A percentile compares a stretch with the other conserved stretches of the same genome.
These are phyloP conservation scores for Connochaetes taurinus DNA, from an alignment of 2,113 vertebrate genomes.

Conservation along the genomic window DNA sequence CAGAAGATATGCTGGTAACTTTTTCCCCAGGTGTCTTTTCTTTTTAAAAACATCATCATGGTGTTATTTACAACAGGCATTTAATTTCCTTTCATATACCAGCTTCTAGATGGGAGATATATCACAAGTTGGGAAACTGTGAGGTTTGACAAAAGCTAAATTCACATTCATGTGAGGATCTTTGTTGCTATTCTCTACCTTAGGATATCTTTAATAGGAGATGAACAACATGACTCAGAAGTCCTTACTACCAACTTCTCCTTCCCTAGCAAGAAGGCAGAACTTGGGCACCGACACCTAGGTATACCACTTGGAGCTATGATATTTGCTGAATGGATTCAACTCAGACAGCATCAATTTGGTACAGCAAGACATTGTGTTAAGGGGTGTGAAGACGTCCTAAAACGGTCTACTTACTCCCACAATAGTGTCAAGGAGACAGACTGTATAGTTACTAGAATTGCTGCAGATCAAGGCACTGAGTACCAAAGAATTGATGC, in stretches of 20 bases:
- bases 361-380: neutral
- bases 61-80: neutral
- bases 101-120: neutral
- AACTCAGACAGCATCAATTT: neutral
- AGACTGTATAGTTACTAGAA: neutral
- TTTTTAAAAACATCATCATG: neutral
- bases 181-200: neutral
- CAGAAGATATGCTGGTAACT: neutral
- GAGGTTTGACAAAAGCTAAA: neutral
- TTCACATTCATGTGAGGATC: neutral
- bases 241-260: neutral
- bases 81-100: neutral
- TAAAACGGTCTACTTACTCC: neutral
- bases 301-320: neutral
- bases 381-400: neutral
- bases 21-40: neutral
- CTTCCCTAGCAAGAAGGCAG: neutral
- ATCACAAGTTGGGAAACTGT: neutral
- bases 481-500: neutral
- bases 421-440: neutral
- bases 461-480: neutral
- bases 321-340: neutral
- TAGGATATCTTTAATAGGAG: neutral
- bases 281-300: neutral
- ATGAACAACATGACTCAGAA: neutral